Conservation (phyloP, 2,888 invertebrate genomes). For the Flexamia atlantica region DNA sequence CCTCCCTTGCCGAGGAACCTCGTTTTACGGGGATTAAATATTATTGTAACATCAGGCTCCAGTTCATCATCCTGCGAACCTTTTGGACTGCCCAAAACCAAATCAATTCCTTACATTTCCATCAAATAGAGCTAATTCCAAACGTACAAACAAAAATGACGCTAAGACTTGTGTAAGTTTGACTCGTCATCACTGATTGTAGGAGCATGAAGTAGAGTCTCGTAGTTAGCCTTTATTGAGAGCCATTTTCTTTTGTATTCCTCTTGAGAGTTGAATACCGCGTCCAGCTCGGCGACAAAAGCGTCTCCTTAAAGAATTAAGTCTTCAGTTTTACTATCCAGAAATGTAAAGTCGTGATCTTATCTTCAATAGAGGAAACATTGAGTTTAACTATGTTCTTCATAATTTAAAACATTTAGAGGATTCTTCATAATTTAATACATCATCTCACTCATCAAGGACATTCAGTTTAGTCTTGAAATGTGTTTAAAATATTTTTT, state of each 20-base stretch:
- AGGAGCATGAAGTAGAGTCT: neutral
- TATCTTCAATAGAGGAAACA: too few relatives aligned
- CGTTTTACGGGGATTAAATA: conserved; percentile 66
- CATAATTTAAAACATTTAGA: too few relatives aligned
- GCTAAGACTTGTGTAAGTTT: neutral
- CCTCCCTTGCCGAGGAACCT: conserved; percentile 68
- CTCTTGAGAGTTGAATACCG: neutral
- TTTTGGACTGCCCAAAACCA: conserved; percentile 70
- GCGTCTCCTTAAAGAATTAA: too few relatives aligned
- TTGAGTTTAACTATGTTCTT: too few relatives aligned
- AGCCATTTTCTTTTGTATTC: neutral
- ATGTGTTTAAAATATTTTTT: too few relatives aligned
- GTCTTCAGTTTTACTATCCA: too few relatives aligned
- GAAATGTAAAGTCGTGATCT: too few relatives aligned
- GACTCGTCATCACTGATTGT: neutral
- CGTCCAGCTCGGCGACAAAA: too few relatives aligned
- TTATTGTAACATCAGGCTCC: conserved; percentile 68
- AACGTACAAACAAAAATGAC: neutral
- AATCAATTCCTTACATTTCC: conserved; percentile 69
- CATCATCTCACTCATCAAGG: too few relatives aligned
- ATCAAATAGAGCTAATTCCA: conserved; percentile 68
- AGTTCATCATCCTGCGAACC: conserved; percentile 68
- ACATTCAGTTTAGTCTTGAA: too few relatives aligned
- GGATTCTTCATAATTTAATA: too few relatives aligned
- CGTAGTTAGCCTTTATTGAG: neutral